Conservation (phyloP, 2,888 invertebrate species). For the Ctenicera cuprea region DNA sequence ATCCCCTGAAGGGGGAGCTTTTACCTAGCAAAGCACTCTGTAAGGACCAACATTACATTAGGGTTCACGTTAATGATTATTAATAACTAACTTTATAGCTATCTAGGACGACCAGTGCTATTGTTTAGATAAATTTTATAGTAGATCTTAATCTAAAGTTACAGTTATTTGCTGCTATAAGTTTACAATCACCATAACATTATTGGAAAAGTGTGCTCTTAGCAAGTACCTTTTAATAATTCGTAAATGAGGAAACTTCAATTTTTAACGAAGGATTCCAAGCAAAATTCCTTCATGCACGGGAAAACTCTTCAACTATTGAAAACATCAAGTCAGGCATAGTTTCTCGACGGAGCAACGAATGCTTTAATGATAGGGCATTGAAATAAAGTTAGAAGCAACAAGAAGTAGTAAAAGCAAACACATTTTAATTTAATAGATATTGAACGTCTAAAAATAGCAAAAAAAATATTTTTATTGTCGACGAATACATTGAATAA, state of each 20-base stretch:
- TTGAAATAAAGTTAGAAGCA: no score
- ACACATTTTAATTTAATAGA: no score
- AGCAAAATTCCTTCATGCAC: not conserved
- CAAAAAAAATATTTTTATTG: no score
- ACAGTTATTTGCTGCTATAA: not conserved
- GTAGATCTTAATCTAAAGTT: not conserved
- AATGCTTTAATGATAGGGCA: no score
- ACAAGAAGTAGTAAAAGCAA: no score
- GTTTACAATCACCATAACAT: not conserved
- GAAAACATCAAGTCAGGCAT: not conserved
- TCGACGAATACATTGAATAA: no score
- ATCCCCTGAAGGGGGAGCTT: slow-evolving; percentile 49
- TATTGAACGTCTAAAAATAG: no score
- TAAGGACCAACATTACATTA: slow-evolving; percentile 41
- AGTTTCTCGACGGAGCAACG: no score
- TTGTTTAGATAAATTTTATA: slow-evolving; percentile 2
- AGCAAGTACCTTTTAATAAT: not conserved
- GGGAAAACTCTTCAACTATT: not conserved
- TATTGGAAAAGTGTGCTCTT: not conserved
- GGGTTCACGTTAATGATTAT: slow-evolving; percentile 38
- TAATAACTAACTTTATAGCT: slow-evolving; percentile 35
- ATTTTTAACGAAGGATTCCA: not conserved
- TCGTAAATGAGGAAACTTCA: not conserved
- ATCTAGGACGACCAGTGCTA: not conserved
- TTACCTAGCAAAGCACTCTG: slow-evolving; percentile 47